phyloP scores from a whole-genome alignment of 2,797 vertebrate species.

The Rhinoraja longicauda region DNA sequence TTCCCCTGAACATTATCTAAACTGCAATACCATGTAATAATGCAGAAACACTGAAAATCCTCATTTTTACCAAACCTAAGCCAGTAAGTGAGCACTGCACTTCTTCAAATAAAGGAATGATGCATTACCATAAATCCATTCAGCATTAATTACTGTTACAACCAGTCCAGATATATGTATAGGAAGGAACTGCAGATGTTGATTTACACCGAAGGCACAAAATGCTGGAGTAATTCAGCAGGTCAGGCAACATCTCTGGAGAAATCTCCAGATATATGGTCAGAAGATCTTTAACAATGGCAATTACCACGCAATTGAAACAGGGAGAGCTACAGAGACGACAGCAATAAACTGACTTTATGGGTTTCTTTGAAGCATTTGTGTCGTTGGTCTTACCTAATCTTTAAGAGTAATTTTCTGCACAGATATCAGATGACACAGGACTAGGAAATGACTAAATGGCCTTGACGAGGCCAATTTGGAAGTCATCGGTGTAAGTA shows the following conservation, averaged over 20 bases:
- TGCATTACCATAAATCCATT: not conserved
- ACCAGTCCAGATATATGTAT: too few species aligned
- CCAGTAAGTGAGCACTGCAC: not conserved
- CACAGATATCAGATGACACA: not conserved
- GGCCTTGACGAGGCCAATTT: not conserved
- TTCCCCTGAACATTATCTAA: not conserved
- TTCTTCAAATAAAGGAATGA: not conserved
- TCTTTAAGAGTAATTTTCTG: not conserved
- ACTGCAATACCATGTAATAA: not conserved
- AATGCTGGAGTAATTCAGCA: too few species aligned
- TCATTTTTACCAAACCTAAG: not conserved
- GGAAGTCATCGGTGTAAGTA: not conserved
- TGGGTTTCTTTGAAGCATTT: too few species aligned
- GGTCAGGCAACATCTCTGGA: too few species aligned
- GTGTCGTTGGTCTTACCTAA: not conserved
- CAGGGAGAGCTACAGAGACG: too few species aligned
- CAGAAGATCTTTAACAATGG: not conserved
- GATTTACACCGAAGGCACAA: too few species aligned
- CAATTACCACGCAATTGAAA: not conserved
- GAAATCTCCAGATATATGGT: too few species aligned
- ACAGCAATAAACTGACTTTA: too few species aligned
- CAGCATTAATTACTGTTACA: not conserved
- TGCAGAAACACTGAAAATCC: too few species aligned
- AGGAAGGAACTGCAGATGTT: too few species aligned
- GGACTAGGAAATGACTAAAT: not conserved